These are phyloP conservation scores for Pectinophora gossypiella DNA, from an alignment of 1,140 invertebrate genomes.

Conservation along the genomic window DNA sequence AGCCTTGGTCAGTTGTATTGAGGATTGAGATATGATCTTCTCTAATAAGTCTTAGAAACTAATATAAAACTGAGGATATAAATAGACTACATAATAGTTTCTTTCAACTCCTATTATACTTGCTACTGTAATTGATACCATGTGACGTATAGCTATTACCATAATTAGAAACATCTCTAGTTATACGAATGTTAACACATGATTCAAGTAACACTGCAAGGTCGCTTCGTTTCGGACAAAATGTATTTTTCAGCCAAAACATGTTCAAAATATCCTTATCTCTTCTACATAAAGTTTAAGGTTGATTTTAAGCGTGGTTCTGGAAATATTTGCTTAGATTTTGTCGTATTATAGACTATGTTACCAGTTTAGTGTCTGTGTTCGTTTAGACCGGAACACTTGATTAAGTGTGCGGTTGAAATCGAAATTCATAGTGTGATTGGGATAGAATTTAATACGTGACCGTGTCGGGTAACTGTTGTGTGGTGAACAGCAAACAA, in stretches of 20 bases:
- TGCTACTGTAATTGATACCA: too few relatives aligned
- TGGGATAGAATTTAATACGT: neutral
- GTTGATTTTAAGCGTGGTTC: neutral
- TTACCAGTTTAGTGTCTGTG: constrained; percentile 12
- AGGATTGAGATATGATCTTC: too few relatives aligned
- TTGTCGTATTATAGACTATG: neutral
- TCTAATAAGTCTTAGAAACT: too few relatives aligned
- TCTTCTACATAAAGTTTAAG: neutral
- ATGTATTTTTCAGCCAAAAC: neutral
- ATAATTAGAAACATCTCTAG: neutral
- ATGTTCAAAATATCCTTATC: neutral
- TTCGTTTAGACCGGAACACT: constrained; percentile 10
- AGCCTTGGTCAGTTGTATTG: too few relatives aligned
- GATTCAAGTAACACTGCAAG: neutral
- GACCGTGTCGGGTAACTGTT: neutral
- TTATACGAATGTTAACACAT: neutral
- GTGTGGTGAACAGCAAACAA: neutral
- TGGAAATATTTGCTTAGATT: neutral
- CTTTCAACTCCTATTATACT: too few relatives aligned
- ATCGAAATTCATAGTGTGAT: neutral
- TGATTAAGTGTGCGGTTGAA: neutral
- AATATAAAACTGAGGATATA: too few relatives aligned
- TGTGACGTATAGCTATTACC: neutral
- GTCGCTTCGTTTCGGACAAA: neutral
- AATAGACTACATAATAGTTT: too few relatives aligned